Evolutionary conservation across 2,797 vertebrate genomes (phyloP).

Genomic region (Macrochelys suwanniensis): DNA sequence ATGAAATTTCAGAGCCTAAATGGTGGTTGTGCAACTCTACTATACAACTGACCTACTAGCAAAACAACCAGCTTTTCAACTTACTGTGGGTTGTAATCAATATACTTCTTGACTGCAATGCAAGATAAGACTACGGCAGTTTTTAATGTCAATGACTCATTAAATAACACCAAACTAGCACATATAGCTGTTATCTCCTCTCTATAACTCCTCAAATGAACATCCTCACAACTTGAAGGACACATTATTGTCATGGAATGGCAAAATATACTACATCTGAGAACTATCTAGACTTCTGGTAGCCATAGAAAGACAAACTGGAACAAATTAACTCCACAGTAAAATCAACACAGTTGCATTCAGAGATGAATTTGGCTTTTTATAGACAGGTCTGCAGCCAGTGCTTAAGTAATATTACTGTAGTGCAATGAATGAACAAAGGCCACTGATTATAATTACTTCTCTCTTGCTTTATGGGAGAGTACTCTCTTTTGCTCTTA

Average conservation of each 20-base stretch:
- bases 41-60: conserved; percentile 33
- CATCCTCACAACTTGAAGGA: conserved; percentile 63
- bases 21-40: neutral
- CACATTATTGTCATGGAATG: conserved; percentile 59
- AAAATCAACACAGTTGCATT: neutral
- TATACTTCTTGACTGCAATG: conserved; percentile 65
- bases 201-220: conserved; percentile 57
- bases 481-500: conserved; percentile 17
- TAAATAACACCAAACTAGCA: conserved; percentile 64
- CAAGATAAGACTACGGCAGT: conserved; percentile 75
- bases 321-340: conserved; percentile 40
- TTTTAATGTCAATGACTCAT: conserved; percentile 74
- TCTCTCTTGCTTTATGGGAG: neutral
- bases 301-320: conserved; percentile 46
- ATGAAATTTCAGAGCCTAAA: conserved; percentile 36
- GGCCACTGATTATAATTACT: neutral
- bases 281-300: conserved; percentile 46
- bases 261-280: conserved; percentile 66
- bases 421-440: neutral
- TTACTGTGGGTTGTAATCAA: conserved; percentile 64
- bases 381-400: neutral
- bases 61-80: conserved; percentile 67
- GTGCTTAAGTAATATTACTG: neutral
- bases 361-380: neutral
- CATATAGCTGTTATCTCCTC: conserved; percentile 47